Evolutionary conservation across 2,113 vertebrate species (phyloP).

Genomic region (Thermophis baileyi): DNA sequence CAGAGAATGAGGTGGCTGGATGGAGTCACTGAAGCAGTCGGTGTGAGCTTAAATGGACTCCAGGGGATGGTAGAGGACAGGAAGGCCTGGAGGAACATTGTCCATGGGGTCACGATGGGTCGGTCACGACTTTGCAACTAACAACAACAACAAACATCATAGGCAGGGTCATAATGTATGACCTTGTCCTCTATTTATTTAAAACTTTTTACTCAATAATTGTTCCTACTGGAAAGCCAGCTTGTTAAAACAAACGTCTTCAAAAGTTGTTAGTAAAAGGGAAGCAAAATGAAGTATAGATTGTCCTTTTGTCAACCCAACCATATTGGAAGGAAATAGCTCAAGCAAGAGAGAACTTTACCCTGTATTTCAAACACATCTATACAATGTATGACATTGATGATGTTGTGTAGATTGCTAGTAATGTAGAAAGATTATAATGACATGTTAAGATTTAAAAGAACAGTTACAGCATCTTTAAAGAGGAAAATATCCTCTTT

Average conservation of each 20-base stretch:
- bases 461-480: not conserved
- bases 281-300: constrained; percentile 12
- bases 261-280: constrained; percentile 38
- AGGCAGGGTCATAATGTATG: not conserved
- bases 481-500: not conserved
- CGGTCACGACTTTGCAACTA: too few species aligned
- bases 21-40: too few species aligned
- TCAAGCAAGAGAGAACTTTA: constrained; percentile 16
- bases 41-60: too few species aligned
- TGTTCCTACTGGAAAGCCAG: constrained; percentile 39
- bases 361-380: not conserved
- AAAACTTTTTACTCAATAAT: constrained; percentile 3
- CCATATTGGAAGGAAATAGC: not conserved
- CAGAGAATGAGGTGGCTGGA: too few species aligned
- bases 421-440: not conserved
- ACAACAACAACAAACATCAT: not conserved
- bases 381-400: not conserved
- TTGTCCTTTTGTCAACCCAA: constrained; percentile 20
- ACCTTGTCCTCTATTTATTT: not conserved
- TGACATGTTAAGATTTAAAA: not conserved
- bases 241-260: constrained; percentile 11
- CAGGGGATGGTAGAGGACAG: too few species aligned
- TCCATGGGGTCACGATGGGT: too few species aligned
- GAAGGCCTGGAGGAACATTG: too few species aligned
- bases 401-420: not conserved